Conservation (phyloP, 2,113 vertebrate genomes). For the Hassar affinis region DNA sequence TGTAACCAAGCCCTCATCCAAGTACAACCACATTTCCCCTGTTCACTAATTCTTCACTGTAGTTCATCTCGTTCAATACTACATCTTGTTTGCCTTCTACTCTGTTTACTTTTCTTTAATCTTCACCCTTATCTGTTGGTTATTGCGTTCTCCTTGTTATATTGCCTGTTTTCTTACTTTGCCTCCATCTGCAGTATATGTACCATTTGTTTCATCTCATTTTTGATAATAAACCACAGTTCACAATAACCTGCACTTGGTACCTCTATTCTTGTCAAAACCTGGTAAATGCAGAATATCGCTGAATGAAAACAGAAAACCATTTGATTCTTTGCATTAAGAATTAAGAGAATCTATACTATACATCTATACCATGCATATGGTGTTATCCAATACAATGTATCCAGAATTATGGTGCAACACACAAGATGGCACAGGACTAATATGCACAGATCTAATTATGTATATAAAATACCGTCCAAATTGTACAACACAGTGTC, state of each 20-base stretch:
- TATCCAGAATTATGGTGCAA: background rate
- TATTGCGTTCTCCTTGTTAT: background rate
- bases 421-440: background rate
- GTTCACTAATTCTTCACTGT: background rate
- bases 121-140: background rate
- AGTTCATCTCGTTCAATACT: background rate
- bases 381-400: background rate
- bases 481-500: background rate
- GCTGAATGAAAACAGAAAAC: background rate
- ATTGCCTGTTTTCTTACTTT: background rate
- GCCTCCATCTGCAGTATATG: background rate
- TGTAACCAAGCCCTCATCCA: background rate
- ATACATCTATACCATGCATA: too few species aligned
- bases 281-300: background rate
- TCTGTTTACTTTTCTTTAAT: background rate
- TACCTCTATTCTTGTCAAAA: background rate
- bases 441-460: background rate
- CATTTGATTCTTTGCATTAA: background rate
- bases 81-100: background rate
- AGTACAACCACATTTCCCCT: background rate
- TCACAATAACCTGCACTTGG: background rate
- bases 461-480: background rate
- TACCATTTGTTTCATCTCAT: background rate
- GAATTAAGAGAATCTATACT: background rate
- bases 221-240: background rate